Conservation (phyloP, 2,888 invertebrate genomes). For the Pseudococcus viburni region DNA sequence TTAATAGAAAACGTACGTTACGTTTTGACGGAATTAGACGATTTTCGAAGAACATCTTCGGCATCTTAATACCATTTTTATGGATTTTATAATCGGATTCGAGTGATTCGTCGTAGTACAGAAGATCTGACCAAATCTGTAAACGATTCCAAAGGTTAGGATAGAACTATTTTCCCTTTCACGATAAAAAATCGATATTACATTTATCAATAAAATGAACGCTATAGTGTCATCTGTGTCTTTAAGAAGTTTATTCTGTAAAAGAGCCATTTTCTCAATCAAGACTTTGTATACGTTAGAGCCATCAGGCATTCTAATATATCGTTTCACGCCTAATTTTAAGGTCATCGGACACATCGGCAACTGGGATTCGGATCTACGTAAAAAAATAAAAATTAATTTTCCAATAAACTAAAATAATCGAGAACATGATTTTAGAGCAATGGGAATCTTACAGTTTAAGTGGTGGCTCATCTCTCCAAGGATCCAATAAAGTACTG, state of each 20-base stretch:
- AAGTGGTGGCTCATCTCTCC: conserved; percentile 76
- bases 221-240: conserved; percentile 85
- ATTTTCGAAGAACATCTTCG: conserved; percentile 38
- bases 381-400: not conserved
- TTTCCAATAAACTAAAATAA: not conserved
- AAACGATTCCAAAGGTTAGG: not conserved
- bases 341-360: conserved; percentile 73
- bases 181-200: not conserved
- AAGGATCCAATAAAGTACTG: conserved; percentile 79
- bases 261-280: conserved; percentile 75
- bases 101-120: conserved; percentile 54
- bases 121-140: conserved; percentile 58
- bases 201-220: conserved; percentile 71
- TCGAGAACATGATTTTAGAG: not conserved
- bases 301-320: conserved; percentile 77
- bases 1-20: conserved; percentile 77
- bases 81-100: conserved; percentile 41
- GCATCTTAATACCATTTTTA: conserved; percentile 46
- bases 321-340: conserved; percentile 72
- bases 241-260: conserved; percentile 78
- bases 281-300: conserved; percentile 79
- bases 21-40: conserved; percentile 69
- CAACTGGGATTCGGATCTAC: conserved; percentile 68
- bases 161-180: not conserved
- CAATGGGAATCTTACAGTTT: conserved; percentile 73